A percentile compares a stretch with the other conserved stretches of the same genome.
phyloP scores from a whole-genome alignment of 2,888 invertebrate species.

The Scaeva pyrastri region DNA sequence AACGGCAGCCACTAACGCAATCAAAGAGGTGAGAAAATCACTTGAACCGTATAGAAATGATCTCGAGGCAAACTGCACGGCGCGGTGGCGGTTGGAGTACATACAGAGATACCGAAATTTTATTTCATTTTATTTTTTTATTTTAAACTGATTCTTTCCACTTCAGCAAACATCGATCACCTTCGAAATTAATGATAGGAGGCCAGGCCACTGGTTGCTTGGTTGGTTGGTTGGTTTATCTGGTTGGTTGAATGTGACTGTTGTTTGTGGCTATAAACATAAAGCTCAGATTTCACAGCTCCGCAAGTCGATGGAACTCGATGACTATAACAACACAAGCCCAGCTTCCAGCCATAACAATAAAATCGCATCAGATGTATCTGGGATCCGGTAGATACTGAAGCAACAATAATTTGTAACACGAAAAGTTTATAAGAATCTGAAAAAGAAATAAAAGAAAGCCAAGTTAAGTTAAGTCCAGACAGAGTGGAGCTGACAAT shows the following conservation, averaged over 20 bases:
- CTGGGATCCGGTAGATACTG: conserved; percentile 48
- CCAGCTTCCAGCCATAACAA: conserved; percentile 33
- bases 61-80: conserved; percentile 50
- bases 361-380: conserved; percentile 57
- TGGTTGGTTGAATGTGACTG: conserved; percentile 53
- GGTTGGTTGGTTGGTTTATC: conserved; percentile 32
- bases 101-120: conserved; percentile 50
- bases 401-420: conserved; percentile 8
- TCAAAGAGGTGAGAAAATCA: conserved; percentile 75
- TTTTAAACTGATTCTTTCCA: conserved; percentile 63
- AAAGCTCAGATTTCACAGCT: conserved; percentile 58
- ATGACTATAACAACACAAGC: conserved; percentile 20
- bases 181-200: conserved; percentile 74
- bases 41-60: conserved; percentile 70
- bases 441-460: conserved; percentile 52
- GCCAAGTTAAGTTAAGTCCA: conserved; percentile 34
- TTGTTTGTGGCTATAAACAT: conserved; percentile 52
- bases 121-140: conserved; percentile 28
- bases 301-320: conserved; percentile 19
- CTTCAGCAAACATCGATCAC: conserved; percentile 77
- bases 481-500: conserved; percentile 57
- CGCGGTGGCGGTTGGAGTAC: too few relatives aligned
- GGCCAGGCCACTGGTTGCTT: conserved; percentile 65
- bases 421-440: conserved; percentile 4
- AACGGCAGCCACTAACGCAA: conserved; percentile 61